These are phyloP conservation scores for Callithrix jacchus DNA, from an alignment of 2,113 vertebrate species.

Conservation along the genomic window DNA sequence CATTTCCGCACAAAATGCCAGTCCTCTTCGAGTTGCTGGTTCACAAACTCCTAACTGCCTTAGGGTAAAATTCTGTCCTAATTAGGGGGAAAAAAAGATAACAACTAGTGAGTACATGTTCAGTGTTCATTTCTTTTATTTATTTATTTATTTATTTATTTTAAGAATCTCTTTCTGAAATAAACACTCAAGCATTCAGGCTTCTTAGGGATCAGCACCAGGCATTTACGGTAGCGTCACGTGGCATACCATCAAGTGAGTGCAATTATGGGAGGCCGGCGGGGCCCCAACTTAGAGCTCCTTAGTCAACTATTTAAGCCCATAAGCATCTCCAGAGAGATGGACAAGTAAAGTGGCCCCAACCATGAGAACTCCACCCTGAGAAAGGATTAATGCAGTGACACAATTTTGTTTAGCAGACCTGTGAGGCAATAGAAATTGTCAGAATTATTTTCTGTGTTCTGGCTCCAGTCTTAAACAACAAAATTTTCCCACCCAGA, in stretches of 20 bases:
- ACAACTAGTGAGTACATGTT: slow-evolving; percentile 81
- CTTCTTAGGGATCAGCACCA: slow-evolving; percentile 15
- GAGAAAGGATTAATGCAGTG: slow-evolving; percentile 1
- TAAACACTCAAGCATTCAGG: slow-evolving; percentile 64
- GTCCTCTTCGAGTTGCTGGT: slow-evolving; percentile 92
- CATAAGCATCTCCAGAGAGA: slow-evolving; percentile 51
- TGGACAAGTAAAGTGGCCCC: slow-evolving; percentile 50
- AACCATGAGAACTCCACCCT: slow-evolving; percentile 57
- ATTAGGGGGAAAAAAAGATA: slow-evolving; percentile 85
- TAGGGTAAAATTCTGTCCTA: slow-evolving; percentile 98
- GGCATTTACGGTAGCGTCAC: background rate
- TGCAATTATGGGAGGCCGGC: slow-evolving; percentile 50
- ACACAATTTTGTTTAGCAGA: background rate
- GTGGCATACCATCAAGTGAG: slow-evolving; percentile 55
- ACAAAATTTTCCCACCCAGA: background rate
- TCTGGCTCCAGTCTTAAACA: background rate
- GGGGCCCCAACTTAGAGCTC: slow-evolving; percentile 50
- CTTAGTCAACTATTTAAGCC: slow-evolving; percentile 64
- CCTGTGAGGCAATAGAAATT: slow-evolving; percentile 57
- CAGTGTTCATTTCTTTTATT: background rate
- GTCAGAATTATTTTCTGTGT: background rate
- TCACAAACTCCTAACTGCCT: slow-evolving; percentile 98
- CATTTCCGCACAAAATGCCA: slow-evolving; percentile 97
- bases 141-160: slow-evolving; percentile 34
- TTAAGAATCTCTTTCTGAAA: slow-evolving; percentile 58